Evolutionary conservation across 2,888 invertebrate genomes (phyloP).

Genomic region (Sphinx pinastri): DNA sequence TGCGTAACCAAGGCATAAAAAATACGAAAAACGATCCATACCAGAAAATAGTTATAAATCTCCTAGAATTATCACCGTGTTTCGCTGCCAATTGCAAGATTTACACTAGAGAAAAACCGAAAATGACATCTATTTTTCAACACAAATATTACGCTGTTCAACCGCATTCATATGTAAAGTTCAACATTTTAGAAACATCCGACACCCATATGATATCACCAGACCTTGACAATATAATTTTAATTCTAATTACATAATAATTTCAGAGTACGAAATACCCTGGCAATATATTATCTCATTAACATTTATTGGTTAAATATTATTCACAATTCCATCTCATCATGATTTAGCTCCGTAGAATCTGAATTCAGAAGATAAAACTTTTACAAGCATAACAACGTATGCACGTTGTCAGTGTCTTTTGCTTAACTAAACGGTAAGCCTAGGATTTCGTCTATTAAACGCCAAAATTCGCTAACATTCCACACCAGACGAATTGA

Average conservation of each 20-base stretch:
- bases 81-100: neutral
- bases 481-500: too few relatives aligned
- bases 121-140: neutral
- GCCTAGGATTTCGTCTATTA: too few relatives aligned
- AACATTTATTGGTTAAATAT: neutral
- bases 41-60: neutral
- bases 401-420: too few relatives aligned
- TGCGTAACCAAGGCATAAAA: too few relatives aligned
- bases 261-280: neutral
- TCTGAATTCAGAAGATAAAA: too few relatives aligned
- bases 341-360: neutral
- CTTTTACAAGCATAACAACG: too few relatives aligned
- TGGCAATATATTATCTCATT: too few relatives aligned
- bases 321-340: neutral
- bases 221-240: constrained; percentile 5
- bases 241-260: neutral
- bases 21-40: too few relatives aligned
- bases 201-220: neutral
- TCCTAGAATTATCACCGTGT: neutral
- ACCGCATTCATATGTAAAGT: constrained; percentile 9
- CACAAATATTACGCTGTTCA: neutral
- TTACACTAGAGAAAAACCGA: neutral
- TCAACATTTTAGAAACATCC: neutral
- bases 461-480: too few relatives aligned
- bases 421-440: too few relatives aligned